Evolutionary conservation across 2,888 invertebrate species (phyloP).

Genomic region (Tipula confusa): DNA sequence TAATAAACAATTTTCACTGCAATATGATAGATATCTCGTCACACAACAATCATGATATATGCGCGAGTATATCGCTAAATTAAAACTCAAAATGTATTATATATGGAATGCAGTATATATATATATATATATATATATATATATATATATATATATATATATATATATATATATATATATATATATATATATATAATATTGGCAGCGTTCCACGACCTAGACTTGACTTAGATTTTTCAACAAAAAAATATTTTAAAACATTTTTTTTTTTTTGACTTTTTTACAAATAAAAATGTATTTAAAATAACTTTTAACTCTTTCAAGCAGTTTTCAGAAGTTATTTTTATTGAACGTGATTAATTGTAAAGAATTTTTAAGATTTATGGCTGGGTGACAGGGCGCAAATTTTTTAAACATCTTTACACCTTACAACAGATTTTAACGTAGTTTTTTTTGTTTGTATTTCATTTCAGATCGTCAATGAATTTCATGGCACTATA

Average conservation of each 20-base stretch:
- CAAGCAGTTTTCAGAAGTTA: not conserved
- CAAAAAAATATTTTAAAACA: not conserved
- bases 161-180: not conserved
- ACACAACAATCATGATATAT: not conserved
- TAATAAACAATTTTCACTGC: not conserved
- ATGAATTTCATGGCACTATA: not conserved
- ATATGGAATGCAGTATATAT: not conserved
- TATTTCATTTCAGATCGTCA: not conserved
- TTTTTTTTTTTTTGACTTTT: not conserved
- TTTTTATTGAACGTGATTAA: not conserved
- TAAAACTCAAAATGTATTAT: not conserved
- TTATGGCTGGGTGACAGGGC: not conserved
- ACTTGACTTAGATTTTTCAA: not conserved
- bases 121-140: not conserved
- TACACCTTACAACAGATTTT: not conserved
- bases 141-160: not conserved
- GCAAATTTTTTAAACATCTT: not conserved
- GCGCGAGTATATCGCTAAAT: not conserved
- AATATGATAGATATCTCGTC: not conserved
- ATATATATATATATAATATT: not conserved
- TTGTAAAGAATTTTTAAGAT: not conserved
- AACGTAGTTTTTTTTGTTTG: not conserved
- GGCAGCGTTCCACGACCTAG: constrained; percentile 6
- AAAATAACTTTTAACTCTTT: not conserved
- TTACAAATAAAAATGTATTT: not conserved